Conservation (phyloP, 2,888 invertebrate species). For the Amiota communis region DNA sequence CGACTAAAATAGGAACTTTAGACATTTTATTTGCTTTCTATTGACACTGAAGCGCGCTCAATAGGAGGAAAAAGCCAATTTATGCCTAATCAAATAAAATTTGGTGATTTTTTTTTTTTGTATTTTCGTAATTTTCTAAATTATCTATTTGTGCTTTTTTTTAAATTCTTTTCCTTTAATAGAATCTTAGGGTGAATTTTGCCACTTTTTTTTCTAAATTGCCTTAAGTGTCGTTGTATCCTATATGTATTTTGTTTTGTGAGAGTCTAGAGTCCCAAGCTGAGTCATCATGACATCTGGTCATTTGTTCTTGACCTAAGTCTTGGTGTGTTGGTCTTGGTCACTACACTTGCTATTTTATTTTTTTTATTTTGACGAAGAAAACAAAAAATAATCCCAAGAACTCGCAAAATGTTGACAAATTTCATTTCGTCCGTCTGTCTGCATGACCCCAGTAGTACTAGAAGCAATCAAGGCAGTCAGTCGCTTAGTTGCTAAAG, state of each 20-base stretch:
- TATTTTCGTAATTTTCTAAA: neutral
- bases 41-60: neutral
- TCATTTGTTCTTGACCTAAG: constrained; percentile 16
- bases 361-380: too few relatives aligned
- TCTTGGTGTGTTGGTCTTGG: too few relatives aligned
- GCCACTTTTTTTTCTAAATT: neutral
- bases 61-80: constrained; percentile 2
- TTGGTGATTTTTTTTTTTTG: neutral
- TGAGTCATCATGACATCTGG: constrained; percentile 25
- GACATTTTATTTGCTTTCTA: neutral
- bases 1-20: neutral
- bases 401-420: constrained; percentile 62
- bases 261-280: neutral
- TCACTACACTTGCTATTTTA: too few relatives aligned
- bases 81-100: constrained; percentile 29
- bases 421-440: constrained; percentile 47
- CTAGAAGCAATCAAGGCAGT: neutral
- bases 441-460: neutral
- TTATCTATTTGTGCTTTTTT: neutral
- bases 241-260: neutral
- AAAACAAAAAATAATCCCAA: constrained; percentile 51
- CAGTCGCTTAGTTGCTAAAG: constrained; percentile 3
- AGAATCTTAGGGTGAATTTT: too few relatives aligned
- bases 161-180: too few relatives aligned
- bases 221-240: neutral